Percentiles rank a stretch among this genome's conserved stretches.
Evolutionary conservation across 2,113 vertebrate species (phyloP).

Genomic region (Prionailurus viverrinus): DNA sequence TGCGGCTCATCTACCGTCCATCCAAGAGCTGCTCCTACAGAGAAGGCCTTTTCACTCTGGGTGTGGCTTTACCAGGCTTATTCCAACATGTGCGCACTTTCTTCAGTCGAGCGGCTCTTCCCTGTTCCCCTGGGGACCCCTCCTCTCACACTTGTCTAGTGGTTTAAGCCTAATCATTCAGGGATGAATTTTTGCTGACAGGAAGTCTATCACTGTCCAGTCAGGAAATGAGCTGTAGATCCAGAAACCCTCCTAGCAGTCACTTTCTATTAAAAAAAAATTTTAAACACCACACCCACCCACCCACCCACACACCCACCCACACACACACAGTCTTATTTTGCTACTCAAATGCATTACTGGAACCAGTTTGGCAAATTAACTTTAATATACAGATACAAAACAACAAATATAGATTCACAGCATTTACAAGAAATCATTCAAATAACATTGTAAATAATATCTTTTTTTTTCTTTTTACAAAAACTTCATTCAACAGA

Average conservation of each 20-base stretch:
- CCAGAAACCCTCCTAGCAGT: not conserved
- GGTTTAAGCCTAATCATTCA: not conserved
- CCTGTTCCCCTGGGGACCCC: not conserved
- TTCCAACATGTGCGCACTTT: not conserved
- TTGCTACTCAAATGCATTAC: not conserved
- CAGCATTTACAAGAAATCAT: slow-evolving; percentile 85
- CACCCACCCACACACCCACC: not conserved
- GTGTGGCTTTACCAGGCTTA: not conserved
- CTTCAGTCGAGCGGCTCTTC: not conserved
- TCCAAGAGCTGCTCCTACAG: not conserved
- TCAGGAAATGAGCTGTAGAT: not conserved
- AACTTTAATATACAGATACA: slow-evolving; percentile 86
- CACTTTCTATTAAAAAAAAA: not conserved
- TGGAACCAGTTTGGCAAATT: slow-evolving; percentile 78
- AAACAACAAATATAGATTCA: slow-evolving; percentile 86
- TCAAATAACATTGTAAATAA: slow-evolving; percentile 81
- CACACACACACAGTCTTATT: not conserved
- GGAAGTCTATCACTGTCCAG: not conserved
- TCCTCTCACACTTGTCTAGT: not conserved
- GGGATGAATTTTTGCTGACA: not conserved
- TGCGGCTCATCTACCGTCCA: not conserved
- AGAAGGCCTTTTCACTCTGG: fast-evolving
- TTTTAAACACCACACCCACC: not conserved
- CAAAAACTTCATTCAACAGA: slow-evolving; percentile 83
- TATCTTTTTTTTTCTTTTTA: slow-evolving; percentile 60